Evolutionary conservation across 1,140 invertebrate genomes (phyloP), one percentile per base, ranked within the genome.

Genomic region (Drosophila hydei): DNA sequence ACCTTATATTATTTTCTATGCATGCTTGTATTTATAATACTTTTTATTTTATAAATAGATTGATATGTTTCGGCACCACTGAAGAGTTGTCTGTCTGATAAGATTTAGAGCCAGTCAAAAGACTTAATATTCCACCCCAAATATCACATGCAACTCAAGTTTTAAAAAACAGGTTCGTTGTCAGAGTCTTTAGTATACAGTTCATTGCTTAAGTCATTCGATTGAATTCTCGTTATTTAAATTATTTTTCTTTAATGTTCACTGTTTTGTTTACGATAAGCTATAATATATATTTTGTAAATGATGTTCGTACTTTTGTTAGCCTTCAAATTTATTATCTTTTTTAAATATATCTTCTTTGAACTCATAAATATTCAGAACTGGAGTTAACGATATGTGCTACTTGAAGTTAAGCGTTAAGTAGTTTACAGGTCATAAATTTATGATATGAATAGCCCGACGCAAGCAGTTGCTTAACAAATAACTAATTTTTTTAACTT

Each of bases 81-180:
- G 36, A 23, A 18, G 12, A 7, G 16, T 25, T 60, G 27, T 47
- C 2, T 33, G 14, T 61, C 2, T n/a, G 2, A 5, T 6, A 42
- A 42, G 36, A 43, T 50, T 62, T 36, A 19, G 11, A 5, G 23
- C 4, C 18, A 14, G 6, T 18, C 18, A 4, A 12, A 9, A 48
- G n/a, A 30, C 38, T 55, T 48, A 47, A 30, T 36, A 63, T 33
- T 63, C 16, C n/a, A 62, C 14, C 8, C 16, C 18, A 27, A 38
- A 63, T 52, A 19, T 36, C 30, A 36, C 40, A 21, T 50, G 4
- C 4, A n/a, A 33, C 23, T 30, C 19, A 4, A 33, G 21, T 48
- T 2, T 59, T 40, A 9, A 12, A 56, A 80, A 87, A 71, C 83
- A 71, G 83, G 83, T 87, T 87, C 30, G 52, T 50, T 42, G 50